Evolutionary conservation across 2,113 vertebrate species (phyloP).

Genomic region (Pampusana beccarii): DNA sequence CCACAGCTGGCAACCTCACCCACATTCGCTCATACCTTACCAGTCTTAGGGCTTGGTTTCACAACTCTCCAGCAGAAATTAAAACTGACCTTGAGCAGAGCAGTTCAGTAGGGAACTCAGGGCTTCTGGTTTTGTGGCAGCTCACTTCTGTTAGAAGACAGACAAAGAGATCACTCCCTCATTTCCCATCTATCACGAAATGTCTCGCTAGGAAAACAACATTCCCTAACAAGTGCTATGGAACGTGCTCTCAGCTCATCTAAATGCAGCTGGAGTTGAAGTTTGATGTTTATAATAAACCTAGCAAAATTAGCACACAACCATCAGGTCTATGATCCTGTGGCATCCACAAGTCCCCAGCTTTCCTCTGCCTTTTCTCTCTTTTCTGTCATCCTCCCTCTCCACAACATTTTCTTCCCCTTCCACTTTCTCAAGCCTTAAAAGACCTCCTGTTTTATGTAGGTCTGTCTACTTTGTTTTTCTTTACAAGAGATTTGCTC

Average conservation of each 20-base stretch:
- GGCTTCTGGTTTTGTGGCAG: not conserved
- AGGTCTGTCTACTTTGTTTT: not conserved
- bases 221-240: not conserved
- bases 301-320: not conserved
- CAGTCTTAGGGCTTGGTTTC: not conserved
- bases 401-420: not conserved
- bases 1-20: not conserved
- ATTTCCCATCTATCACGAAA: not conserved
- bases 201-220: not conserved
- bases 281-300: not conserved
- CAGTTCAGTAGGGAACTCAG: not conserved
- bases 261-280: not conserved
- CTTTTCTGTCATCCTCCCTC: not conserved
- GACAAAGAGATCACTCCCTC: not conserved
- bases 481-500: not conserved
- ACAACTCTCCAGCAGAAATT: not conserved
- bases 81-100: not conserved
- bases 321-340: not conserved
- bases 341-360: not conserved
- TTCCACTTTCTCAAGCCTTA: not conserved
- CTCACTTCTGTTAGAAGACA: not conserved
- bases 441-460: not conserved
- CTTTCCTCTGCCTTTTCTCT: not conserved
- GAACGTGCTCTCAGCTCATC: not conserved
- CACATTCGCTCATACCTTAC: not conserved